Percentiles rank a stretch among this genome's conserved stretches.
These are phyloP conservation scores for Trissolcus basalis DNA, from an alignment of 1,140 invertebrate genomes.

Conservation along the genomic window DNA sequence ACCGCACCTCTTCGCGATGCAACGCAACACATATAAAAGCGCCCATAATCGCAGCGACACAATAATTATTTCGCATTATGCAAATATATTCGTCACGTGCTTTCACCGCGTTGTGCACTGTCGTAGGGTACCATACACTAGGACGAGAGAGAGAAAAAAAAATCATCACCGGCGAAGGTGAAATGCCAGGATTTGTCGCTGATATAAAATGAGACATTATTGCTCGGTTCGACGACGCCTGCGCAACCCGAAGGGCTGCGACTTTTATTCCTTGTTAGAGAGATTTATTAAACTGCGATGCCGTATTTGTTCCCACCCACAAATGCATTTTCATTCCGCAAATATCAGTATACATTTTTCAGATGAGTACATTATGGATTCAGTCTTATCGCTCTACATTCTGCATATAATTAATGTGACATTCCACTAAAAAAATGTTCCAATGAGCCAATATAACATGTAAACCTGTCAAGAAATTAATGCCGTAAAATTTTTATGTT, in stretches of 20 bases:
- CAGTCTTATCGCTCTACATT: neutral
- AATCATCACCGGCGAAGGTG: slow-evolving; percentile 24
- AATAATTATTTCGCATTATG: slow-evolving; percentile 56
- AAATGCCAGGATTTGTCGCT: slow-evolving; percentile 30
- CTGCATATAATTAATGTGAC: too few species aligned
- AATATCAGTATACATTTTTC: neutral
- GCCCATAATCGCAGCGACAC: slow-evolving; percentile 40
- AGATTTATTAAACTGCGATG: slow-evolving; percentile 9
- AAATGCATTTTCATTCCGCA: slow-evolving; percentile 5
- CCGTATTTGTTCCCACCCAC: slow-evolving; percentile 9
- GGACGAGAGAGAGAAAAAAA: slow-evolving; percentile 23
- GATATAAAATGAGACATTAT: slow-evolving; percentile 30
- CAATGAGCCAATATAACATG: too few species aligned
- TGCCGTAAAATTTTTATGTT: too few species aligned
- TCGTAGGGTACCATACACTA: neutral
- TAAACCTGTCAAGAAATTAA: too few species aligned
- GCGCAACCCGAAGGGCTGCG: slow-evolving; percentile 16
- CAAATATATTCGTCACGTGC: slow-evolving; percentile 52
- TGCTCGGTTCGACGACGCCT: slow-evolving; percentile 26
- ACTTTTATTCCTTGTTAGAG: slow-evolving; percentile 13
- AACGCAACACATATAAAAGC: slow-evolving; percentile 31
- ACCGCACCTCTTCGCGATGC: slow-evolving; percentile 42
- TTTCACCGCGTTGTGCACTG: slow-evolving; percentile 34
- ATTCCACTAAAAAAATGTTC: too few species aligned
- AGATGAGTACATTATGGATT: neutral